Evolutionary conservation across 2,113 vertebrate species (phyloP).

Genomic region (Prinia subflava): DNA sequence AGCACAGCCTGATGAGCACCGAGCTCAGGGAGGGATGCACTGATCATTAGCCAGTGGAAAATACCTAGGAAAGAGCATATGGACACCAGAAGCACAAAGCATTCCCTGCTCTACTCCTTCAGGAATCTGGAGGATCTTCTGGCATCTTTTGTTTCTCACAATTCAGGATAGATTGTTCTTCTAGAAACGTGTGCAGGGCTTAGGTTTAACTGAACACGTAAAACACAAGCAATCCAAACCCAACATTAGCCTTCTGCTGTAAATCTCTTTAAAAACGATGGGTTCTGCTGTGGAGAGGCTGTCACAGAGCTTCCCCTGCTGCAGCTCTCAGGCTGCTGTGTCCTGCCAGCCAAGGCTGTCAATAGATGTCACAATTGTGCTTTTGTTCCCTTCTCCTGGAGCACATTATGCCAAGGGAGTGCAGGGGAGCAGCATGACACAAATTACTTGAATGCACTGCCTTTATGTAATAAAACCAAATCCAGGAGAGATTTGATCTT

Average conservation of each 20-base stretch:
- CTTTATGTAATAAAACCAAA: conserved; percentile 38
- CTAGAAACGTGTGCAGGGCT: background rate
- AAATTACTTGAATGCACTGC: conserved; percentile 33
- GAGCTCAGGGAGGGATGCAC: background rate
- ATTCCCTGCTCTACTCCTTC: background rate
- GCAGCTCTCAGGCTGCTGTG: background rate
- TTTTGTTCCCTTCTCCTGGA: background rate
- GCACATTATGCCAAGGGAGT: background rate
- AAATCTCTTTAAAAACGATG: background rate
- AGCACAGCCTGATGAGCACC: background rate
- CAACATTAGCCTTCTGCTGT: background rate
- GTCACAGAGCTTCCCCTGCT: background rate
- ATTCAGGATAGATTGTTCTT: background rate
- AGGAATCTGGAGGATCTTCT: background rate
- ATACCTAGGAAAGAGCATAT: background rate
- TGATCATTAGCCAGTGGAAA: background rate
- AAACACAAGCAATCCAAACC: background rate
- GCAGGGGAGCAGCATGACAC: background rate
- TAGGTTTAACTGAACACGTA: background rate
- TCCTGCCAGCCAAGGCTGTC: conserved; percentile 3
- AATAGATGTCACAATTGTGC: conserved; percentile 67
- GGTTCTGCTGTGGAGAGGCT: background rate
- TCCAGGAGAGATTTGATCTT: conserved; percentile 12
- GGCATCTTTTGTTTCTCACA: background rate
- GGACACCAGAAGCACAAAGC: background rate